Evolutionary conservation across 2,888 invertebrate species (phyloP).

Genomic region (Scotopteryx bipunctaria): DNA sequence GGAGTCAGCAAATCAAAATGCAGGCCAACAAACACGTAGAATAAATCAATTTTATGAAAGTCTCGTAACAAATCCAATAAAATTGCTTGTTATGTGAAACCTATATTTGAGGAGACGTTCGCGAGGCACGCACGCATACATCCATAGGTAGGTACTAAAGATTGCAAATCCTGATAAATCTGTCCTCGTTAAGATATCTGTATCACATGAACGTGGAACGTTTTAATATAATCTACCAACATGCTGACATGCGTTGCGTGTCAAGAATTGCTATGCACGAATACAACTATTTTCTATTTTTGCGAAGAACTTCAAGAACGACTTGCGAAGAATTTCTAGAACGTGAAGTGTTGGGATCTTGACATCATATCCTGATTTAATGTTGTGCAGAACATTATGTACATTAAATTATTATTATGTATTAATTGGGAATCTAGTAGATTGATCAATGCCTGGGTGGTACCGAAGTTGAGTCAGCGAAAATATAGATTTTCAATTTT

Average conservation of each 20-base stretch:
- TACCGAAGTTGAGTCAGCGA: no score
- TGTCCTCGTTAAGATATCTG: conserved; percentile 59
- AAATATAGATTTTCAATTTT: no score
- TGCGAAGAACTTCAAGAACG: no score
- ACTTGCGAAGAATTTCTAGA: not conserved
- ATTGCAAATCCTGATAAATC: conserved; percentile 56
- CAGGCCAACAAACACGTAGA: conserved; percentile 37
- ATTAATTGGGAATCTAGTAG: no score
- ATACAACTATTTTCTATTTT: conserved; percentile 12
- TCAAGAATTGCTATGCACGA: conserved; percentile 9
- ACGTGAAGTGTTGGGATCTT: conserved; percentile 8
- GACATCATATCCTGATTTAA: not conserved
- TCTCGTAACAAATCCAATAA: conserved; percentile 40
- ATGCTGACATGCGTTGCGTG: conserved; percentile 36
- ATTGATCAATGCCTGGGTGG: no score
- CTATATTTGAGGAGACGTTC: conserved; percentile 38
- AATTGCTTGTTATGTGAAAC: conserved; percentile 39
- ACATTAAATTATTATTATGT: not conserved
- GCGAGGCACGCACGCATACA: conserved; percentile 48
- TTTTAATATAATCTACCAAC: conserved; percentile 48
- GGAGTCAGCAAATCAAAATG: conserved; percentile 16
- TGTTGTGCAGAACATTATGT: not conserved
- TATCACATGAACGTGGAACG: conserved; percentile 48
- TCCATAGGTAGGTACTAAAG: conserved; percentile 53
- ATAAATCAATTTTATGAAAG: conserved; percentile 45